A percentile compares a stretch with the other conserved stretches of the same genome.
Conservation (phyloP, 2,113 vertebrate species). For the Anolis sagrei region DNA sequence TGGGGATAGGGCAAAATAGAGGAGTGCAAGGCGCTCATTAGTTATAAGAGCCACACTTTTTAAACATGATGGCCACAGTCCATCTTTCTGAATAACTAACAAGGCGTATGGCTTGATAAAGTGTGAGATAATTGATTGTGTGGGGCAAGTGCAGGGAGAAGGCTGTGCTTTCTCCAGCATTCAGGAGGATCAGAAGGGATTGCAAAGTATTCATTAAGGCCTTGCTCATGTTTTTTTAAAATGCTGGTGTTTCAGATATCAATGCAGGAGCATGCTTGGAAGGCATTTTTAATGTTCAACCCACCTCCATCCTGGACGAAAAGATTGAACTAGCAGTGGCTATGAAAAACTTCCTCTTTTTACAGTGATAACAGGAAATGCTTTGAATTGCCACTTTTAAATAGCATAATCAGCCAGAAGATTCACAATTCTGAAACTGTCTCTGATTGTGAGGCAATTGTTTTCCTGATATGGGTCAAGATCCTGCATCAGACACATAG, state of each 20-base stretch:
- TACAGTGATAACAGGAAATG: not conserved
- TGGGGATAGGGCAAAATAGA: not conserved
- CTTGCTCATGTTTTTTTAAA: not conserved
- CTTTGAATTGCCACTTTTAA: not conserved
- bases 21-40: conserved; percentile 48
- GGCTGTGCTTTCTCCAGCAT: not conserved
- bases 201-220: not conserved
- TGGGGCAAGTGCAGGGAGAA: not conserved
- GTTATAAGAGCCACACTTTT: not conserved
- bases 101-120: not conserved
- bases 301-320: not conserved
- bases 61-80: not conserved
- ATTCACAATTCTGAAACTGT: not conserved
- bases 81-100: not conserved
- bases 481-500: too few relatives aligned
- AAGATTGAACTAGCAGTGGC: not conserved
- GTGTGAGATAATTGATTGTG: not conserved
- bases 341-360: not conserved
- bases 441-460: not conserved
- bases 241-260: not conserved
- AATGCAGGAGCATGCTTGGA: not conserved
- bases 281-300: not conserved
- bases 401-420: not conserved
- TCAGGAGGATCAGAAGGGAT: not conserved
- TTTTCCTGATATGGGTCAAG: too few relatives aligned